Conservation (phyloP, 2,797 vertebrate species). For the Hypotaenidia okinawae region DNA sequence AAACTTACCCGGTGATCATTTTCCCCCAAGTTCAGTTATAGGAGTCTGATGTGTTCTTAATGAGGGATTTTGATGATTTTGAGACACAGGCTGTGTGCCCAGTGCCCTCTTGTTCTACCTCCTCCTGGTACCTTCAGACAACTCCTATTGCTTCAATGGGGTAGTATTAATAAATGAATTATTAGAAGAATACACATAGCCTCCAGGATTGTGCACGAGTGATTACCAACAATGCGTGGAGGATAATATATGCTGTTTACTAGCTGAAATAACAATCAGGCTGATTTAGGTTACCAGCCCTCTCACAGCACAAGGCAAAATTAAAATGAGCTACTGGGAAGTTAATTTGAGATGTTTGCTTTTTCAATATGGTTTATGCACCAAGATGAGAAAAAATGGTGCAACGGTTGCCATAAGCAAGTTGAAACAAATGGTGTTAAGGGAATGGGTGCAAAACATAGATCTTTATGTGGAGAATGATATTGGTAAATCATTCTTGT, state of each 20-base stretch:
- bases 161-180: constrained; percentile 39
- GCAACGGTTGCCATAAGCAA: not conserved
- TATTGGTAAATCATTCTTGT: not conserved
- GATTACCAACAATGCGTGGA: not conserved
- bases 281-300: constrained; percentile 30
- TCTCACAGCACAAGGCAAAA: not conserved
- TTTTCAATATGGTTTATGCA: not conserved
- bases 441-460: not conserved
- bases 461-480: not conserved
- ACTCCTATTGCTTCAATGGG: not conserved
- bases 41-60: not conserved
- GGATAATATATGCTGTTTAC: constrained; percentile 14
- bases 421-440: not conserved
- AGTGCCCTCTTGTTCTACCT: not conserved
- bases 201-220: not conserved
- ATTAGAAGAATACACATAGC: not conserved
- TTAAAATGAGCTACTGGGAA: not conserved
- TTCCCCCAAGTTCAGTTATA: not conserved
- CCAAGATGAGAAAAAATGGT: not conserved
- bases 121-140: not conserved
- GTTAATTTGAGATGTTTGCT: not conserved
- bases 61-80: not conserved
- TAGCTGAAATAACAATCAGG: not conserved
- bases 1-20: not conserved
- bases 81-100: not conserved